These are phyloP conservation scores for Cettia cetti DNA, from an alignment of 2,113 vertebrate genomes.

Conservation along the genomic window DNA sequence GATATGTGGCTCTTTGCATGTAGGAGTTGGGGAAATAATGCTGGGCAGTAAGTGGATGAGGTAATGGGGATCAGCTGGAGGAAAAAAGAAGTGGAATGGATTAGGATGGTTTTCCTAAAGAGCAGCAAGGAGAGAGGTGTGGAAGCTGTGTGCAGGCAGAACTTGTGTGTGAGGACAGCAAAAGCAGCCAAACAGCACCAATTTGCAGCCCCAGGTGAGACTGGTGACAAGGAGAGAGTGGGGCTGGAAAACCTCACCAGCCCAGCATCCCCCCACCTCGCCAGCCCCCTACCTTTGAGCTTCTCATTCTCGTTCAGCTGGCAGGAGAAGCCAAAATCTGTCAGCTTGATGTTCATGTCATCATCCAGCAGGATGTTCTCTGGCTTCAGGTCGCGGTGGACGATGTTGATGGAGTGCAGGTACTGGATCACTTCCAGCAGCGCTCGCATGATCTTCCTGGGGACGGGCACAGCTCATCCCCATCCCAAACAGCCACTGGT, in stretches of 20 bases:
- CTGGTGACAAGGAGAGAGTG: background rate
- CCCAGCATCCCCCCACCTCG: accelerated
- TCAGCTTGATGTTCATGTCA: conserved; percentile 95
- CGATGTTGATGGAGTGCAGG: conserved; percentile 88
- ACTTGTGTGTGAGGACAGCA: background rate
- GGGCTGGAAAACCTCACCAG: background rate
- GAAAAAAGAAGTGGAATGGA: background rate
- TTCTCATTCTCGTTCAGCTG: conserved; percentile 78
- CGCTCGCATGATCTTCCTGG: conserved; percentile 92
- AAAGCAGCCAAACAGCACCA: background rate
- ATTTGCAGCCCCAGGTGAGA: accelerated
- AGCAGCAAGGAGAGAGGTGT: background rate
- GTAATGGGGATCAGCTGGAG: background rate
- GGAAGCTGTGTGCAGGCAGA: background rate
- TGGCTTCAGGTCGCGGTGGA: conserved; percentile 95
- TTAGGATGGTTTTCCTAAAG: background rate
- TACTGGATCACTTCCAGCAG: conserved; percentile 89
- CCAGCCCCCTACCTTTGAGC: conserved; percentile 79
- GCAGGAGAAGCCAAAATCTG: conserved; percentile 94
- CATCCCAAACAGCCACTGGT: accelerated
- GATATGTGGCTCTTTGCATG: background rate
- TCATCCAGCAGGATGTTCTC: conserved; percentile 97
- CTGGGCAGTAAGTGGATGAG: background rate
- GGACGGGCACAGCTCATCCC: background rate
- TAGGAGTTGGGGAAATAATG: background rate